Conservation (phyloP, 2,888 invertebrate genomes). For the Campoplex nolae region DNA sequence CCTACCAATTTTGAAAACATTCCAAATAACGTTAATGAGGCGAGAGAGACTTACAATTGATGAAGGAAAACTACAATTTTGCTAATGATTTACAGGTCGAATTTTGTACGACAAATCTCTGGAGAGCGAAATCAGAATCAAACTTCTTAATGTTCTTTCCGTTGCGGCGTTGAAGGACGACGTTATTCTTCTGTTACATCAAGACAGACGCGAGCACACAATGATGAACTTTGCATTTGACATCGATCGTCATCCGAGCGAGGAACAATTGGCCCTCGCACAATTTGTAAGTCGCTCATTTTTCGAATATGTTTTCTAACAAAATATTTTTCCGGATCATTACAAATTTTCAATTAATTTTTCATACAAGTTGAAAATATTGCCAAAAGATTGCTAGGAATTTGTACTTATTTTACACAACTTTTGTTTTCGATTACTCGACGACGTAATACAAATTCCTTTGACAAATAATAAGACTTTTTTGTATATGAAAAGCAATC, state of each 20-base stretch:
- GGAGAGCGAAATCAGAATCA: constrained; percentile 87
- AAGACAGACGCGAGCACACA: constrained; percentile 94
- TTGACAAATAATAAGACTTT: too few relatives aligned
- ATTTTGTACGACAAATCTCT: constrained; percentile 88
- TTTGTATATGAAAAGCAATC: too few relatives aligned
- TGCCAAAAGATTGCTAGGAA: too few relatives aligned
- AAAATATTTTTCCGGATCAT: background rate
- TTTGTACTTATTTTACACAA: too few relatives aligned
- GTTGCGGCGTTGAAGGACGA: constrained; percentile 94
- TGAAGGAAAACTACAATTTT: background rate
- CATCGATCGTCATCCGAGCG: constrained; percentile 90
- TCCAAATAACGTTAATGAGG: background rate
- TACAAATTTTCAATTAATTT: background rate
- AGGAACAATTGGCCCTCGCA: constrained; percentile 92
- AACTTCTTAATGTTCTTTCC: constrained; percentile 90
- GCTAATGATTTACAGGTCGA: constrained; percentile 84
- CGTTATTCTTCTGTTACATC: constrained; percentile 94
- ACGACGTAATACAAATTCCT: too few relatives aligned
- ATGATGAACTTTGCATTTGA: constrained; percentile 94
- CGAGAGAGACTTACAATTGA: background rate
- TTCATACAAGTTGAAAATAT: background rate
- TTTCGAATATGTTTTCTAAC: background rate
- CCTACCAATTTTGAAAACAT: background rate
- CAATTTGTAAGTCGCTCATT: constrained; percentile 88
- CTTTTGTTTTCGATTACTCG: too few relatives aligned